Base-by-base conservation (phyloP, 2,113 vertebrate species). In the Silurus meridionalis region DNA sequence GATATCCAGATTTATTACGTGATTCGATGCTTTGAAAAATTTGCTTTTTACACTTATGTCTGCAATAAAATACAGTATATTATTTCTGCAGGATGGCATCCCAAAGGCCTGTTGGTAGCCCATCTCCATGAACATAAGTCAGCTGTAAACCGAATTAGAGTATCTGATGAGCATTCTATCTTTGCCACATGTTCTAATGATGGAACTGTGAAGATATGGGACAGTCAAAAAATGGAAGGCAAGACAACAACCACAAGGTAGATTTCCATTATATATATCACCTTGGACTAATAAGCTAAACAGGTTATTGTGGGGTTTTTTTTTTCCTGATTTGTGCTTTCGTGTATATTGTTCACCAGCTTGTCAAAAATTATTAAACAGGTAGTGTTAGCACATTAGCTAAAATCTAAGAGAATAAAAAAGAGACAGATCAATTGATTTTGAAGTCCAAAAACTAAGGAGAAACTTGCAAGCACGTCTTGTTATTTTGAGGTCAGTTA, bases 201-300 rank as follows among this genome's bases (percentile, higher is more conserved):
- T 87, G 98, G 98, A 71, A 97, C 97, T 0, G 97, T 99, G 80
- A 99, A 99, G 90, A 96, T 99, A 69, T 99, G 98, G 98, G 98
- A 99, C 92, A 99, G 98, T 89, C 98, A 99, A 86, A 99, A 99
- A 94, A 99, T 99, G 98, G 98, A 99, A 92, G 98, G 98, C 63
- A 99, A 99, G 93, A 99, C 97, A 53, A 99, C 97, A 6, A 99
- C 98, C 75, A 99, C 97, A 83, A 96, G 98, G 98, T 99, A 52
- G 58, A n/a, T 28, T 15, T 67, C n/a, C 37, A 57, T 79, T 19
- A 37, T 10, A 21, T 7, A 23, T 15, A 69, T 2, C 21, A 19
- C 46, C 48, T 77, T 82, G 15, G 1, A 66, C 3, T n/a, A 53
- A 3, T n/a, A 77, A 55, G 23, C 74, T 25, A 15, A 17, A 17